Evolutionary conservation across 2,797 vertebrate species (phyloP).

Genomic region (Malacoraja senta): DNA sequence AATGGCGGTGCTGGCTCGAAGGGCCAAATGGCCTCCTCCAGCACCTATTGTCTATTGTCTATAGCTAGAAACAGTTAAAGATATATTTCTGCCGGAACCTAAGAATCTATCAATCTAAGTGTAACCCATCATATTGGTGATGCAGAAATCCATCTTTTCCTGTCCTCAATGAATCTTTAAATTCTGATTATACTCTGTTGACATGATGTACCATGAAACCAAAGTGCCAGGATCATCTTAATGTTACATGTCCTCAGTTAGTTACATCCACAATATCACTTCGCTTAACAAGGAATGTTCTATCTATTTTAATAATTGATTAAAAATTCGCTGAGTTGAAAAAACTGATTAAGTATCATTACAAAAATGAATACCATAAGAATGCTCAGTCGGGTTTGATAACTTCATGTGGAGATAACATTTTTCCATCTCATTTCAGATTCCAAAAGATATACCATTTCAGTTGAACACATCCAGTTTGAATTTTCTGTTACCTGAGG

Average conservation of each 20-base stretch:
- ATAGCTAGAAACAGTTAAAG: background rate
- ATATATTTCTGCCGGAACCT: background rate
- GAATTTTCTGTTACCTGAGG: background rate
- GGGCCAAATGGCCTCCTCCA: too few species aligned
- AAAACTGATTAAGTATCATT: background rate
- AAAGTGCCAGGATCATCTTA: background rate
- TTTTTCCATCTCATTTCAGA: background rate
- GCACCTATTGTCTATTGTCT: too few species aligned
- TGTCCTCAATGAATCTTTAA: background rate
- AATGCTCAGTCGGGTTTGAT: background rate
- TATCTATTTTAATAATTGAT: background rate
- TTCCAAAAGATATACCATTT: slow-evolving; percentile 2
- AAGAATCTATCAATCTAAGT: background rate
- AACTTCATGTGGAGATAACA: background rate
- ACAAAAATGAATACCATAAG: background rate
- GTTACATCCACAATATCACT: background rate
- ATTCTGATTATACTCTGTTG: background rate
- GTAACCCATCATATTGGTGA: background rate
- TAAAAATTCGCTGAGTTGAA: background rate
- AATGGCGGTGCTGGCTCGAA: too few species aligned
- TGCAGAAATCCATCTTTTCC: background rate
- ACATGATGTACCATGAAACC: background rate
- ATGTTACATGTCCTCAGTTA: background rate
- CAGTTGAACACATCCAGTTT: slow-evolving; percentile 18
- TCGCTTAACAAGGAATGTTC: background rate